Percentiles rank a stretch among this genome's conserved stretches.
Evolutionary conservation across 2,797 vertebrate species (phyloP).

Genomic region (Phylloscopus collybita): DNA sequence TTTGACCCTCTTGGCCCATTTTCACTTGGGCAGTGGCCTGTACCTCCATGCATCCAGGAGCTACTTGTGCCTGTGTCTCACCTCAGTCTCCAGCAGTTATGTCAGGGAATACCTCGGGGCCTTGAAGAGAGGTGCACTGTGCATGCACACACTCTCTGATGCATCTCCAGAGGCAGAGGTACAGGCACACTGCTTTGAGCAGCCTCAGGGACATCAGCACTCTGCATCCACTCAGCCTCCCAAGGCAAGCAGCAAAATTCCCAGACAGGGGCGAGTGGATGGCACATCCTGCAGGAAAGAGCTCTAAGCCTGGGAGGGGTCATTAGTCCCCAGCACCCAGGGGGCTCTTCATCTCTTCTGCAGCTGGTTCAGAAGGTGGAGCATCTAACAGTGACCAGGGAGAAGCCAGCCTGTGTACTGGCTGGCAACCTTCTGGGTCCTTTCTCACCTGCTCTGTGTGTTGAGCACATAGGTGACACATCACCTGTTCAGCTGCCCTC

Average conservation of each 20-base stretch:
- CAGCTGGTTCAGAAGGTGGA: neutral
- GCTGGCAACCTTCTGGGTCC: neutral
- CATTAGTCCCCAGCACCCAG: no score
- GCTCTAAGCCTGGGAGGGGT: neutral
- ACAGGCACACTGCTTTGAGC: neutral
- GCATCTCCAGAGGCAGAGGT: neutral
- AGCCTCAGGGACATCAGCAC: neutral
- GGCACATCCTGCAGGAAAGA: neutral
- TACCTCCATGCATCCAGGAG: neutral
- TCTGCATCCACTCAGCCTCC: neutral
- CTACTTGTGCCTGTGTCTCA: neutral
- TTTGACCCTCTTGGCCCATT: rapidly evolving
- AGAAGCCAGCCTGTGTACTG: neutral
- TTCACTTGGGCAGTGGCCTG: neutral
- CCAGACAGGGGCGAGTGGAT: rapidly evolving
- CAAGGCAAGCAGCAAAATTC: rapidly evolving
- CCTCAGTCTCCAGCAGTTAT: neutral
- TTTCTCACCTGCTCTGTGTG: neutral
- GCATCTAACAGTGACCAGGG: rapidly evolving
- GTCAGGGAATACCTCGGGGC: neutral
- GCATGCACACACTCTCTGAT: rapidly evolving
- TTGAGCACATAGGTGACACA: neutral
- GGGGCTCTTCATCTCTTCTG: neutral
- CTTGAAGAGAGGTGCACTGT: neutral
- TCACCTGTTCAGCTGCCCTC: neutral